Conservation (phyloP, 2,113 vertebrate genomes). For the Gnathonemus longibarbis region DNA sequence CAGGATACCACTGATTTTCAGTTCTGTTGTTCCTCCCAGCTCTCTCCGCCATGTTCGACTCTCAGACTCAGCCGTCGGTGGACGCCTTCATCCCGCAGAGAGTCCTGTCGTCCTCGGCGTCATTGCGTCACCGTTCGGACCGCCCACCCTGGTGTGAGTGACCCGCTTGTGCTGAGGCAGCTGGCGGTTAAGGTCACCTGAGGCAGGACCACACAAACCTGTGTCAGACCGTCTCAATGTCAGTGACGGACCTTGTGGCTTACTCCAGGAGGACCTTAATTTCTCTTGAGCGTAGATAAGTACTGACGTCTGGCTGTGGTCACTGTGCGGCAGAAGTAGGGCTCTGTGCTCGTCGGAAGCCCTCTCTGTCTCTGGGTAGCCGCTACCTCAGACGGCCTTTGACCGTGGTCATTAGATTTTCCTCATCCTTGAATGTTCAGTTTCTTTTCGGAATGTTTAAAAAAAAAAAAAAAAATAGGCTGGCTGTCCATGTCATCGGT, state of each 20-base stretch:
- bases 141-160: constrained; percentile 95
- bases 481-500: neutral
- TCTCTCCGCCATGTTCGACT: constrained; percentile 72
- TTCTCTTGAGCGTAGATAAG: neutral
- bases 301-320: neutral
- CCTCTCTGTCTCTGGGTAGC: neutral
- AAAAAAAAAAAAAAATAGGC: neutral
- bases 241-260: neutral
- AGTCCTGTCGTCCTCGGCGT: constrained; percentile 72
- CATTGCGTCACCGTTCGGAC: constrained; percentile 73
- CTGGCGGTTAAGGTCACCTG: neutral
- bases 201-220: neutral
- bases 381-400: neutral
- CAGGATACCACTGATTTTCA: neutral
- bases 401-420: neutral
- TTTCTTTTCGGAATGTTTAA: neutral
- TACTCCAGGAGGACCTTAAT: neutral
- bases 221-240: neutral
- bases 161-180: neutral
- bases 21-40: constrained; percentile 39
- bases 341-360: neutral
- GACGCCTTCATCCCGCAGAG: constrained; percentile 78
- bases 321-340: neutral
- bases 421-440: neutral
- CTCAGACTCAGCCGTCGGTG: constrained; percentile 71